These are phyloP conservation scores for Rhagoletis zephyria DNA, from an alignment of 1,140 invertebrate species.

Conservation along the genomic window DNA sequence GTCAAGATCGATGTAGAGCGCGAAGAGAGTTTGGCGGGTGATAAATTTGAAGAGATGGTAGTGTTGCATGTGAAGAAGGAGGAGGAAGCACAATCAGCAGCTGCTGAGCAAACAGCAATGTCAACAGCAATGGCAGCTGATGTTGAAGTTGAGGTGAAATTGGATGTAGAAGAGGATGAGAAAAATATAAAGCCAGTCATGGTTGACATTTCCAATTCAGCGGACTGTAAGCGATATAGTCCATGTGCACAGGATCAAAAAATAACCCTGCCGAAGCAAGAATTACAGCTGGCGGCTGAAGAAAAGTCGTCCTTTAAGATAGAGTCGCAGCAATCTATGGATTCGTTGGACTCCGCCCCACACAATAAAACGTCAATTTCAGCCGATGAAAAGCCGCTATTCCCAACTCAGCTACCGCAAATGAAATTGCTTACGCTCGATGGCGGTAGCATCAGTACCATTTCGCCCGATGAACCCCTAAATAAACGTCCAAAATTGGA, in stretches of 20 bases:
- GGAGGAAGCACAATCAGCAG: background rate
- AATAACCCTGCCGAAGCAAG: background rate
- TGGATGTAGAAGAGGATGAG: background rate
- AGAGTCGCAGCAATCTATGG: background rate
- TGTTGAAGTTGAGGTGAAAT: background rate
- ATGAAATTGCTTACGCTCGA: background rate
- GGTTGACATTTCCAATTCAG: background rate
- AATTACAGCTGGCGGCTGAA: background rate
- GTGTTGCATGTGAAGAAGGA: constrained; percentile 47
- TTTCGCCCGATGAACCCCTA: background rate
- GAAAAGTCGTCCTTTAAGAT: background rate
- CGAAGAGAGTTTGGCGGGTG: constrained; percentile 68
- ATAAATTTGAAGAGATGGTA: constrained; percentile 68
- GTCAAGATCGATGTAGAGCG: constrained; percentile 72
- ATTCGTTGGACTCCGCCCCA: background rate
- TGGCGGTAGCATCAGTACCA: background rate
- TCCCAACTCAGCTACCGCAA: background rate
- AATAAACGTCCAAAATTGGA: constrained; percentile 8
- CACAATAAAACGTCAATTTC: background rate
- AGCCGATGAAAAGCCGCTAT: background rate
- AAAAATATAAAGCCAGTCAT: background rate
- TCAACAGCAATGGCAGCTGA: background rate
- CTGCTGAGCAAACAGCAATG: background rate
- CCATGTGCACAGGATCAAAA: background rate
- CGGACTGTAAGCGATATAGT: background rate